Evolutionary conservation across 2,888 invertebrate genomes (phyloP).

Genomic region (Crossocerus cetratus): DNA sequence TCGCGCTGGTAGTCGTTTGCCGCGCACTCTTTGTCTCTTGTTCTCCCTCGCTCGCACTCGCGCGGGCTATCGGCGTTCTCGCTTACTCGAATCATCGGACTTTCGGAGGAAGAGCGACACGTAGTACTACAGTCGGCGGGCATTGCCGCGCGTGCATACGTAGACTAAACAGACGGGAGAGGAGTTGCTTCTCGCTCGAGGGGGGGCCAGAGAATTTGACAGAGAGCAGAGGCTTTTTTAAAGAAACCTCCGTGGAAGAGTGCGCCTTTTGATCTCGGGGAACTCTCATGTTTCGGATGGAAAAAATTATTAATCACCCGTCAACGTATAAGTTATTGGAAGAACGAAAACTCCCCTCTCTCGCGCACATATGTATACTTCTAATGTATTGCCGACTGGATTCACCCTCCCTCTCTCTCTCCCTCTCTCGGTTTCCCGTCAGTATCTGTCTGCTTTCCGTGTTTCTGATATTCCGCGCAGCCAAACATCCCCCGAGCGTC

Average conservation of each 20-base stretch:
- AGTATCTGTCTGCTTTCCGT: background rate
- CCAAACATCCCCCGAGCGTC: too few relatives aligned
- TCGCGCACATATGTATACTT: too few relatives aligned
- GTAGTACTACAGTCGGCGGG: constrained; percentile 33
- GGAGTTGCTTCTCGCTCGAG: background rate
- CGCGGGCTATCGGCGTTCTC: background rate
- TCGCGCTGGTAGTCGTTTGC: background rate
- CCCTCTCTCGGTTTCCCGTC: background rate
- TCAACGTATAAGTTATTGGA: background rate
- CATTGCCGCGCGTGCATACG: constrained; percentile 47
- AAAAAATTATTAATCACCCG: too few relatives aligned
- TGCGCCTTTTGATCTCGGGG: too few relatives aligned
- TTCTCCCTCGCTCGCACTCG: background rate
- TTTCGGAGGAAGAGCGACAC: background rate
- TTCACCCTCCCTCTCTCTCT: background rate
- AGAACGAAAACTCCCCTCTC: background rate
- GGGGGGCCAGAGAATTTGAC: too few relatives aligned
- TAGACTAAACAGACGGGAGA: constrained; percentile 46
- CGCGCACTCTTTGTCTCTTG: constrained; percentile 7
- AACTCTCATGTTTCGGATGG: too few relatives aligned
- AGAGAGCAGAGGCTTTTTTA: too few relatives aligned
- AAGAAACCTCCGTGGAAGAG: too few relatives aligned
- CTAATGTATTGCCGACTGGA: background rate
- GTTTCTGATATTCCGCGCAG: background rate
- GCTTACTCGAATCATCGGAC: constrained; percentile 1